Base-by-base conservation (phyloP, 2,888 invertebrate species). In the Stenurella melanura region DNA sequence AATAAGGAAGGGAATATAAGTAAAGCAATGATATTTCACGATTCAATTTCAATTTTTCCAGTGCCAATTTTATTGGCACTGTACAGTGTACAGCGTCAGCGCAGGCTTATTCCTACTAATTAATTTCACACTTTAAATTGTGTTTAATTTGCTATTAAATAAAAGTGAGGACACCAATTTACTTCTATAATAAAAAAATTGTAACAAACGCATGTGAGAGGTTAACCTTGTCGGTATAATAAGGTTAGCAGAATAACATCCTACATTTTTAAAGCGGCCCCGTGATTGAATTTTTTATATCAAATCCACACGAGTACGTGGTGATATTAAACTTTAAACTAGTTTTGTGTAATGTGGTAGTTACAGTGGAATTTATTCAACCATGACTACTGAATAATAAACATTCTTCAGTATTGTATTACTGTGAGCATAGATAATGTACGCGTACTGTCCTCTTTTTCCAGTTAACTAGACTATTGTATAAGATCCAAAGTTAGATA, bases 281-380 rank as follows among this genome's bases (percentile, higher is more conserved):
- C n/a, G 67, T 54, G 67, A 68, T 56, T 68, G 30, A 54, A n/a
- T 68, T 68, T 68, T 68, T 17, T 30, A 34, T 56, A 50, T 30
- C 56, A 15, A n/a, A 26, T 54, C 50, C 67, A 68, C 67, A 54
- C 56, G 67, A 15, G 11, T 68, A 68, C 54, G 67, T 68, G 67
- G 67, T n/a, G 50, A 19, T 54, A 68, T 68, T 54, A 68, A 68
- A 17, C n/a, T 56, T 68, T 68, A 68, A 68, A 54, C 21, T 68
- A 68, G 26, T 54, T 61, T 61, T 61, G 54, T 50, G 56, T n/a
- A 56, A 68, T 17, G 54, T n/a, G 30, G 67, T 68, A n/a, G 30
- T 54, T 26, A 54, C 7, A 19, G 54, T 68, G 30, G 50, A 67
- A 67, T 42, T 42, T 50, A 50, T 21, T 68, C 56, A 54, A 56